phyloP scores from a whole-genome alignment of 2,113 vertebrate species.

The Hippocampus mohnikei region DNA sequence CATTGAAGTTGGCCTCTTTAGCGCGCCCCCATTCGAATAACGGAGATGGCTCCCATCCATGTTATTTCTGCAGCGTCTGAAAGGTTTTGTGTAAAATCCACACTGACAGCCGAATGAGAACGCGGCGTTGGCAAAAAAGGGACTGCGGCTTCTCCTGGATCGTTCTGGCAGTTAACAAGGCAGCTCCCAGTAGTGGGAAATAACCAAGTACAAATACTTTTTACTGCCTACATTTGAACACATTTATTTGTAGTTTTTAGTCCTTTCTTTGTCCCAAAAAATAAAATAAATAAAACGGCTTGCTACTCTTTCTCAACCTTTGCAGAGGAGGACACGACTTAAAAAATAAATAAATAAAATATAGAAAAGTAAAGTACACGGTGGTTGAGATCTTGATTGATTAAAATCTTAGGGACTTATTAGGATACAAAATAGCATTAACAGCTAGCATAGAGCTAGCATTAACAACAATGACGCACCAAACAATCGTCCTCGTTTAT shows the following conservation, averaged over 20 bases:
- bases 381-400: neutral
- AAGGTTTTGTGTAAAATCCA: slow-evolving; percentile 42
- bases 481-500: too few relatives aligned
- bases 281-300: neutral
- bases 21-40: slow-evolving; percentile 20
- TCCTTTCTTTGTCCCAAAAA: neutral
- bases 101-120: slow-evolving; percentile 42
- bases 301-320: neutral
- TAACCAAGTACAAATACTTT: neutral
- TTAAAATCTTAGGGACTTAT: neutral
- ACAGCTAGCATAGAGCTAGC: too few relatives aligned
- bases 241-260: neutral
- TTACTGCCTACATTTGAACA: neutral
- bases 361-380: neutral
- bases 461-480: too few relatives aligned
- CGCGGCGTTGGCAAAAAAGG: slow-evolving; percentile 20
- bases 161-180: neutral
- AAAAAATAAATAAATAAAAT: neutral
- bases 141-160: slow-evolving; percentile 15
- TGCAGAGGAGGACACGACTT: neutral
- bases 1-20: slow-evolving; percentile 17
- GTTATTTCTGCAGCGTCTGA: slow-evolving; percentile 41
- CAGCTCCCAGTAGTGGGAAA: neutral
- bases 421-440: too few relatives aligned
- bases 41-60: slow-evolving; percentile 32